Evolutionary conservation across 1,140 invertebrate species (phyloP).

Genomic region (Pseudomyrmex pallidus): DNA sequence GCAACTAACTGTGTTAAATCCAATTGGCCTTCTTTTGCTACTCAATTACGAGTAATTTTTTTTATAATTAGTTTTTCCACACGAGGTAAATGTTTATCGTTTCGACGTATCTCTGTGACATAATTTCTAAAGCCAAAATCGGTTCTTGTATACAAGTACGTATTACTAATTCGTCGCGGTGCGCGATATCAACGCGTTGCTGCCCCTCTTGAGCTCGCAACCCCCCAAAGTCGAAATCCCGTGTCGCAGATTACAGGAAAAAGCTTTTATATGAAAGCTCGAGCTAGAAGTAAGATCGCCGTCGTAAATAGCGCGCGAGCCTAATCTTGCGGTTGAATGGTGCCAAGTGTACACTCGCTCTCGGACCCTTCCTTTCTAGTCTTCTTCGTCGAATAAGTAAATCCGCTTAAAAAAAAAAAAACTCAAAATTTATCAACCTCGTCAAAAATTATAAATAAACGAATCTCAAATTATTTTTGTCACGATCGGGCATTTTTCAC

Average conservation of each 20-base stretch:
- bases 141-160: conserved; percentile 42
- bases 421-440: conserved; percentile 33
- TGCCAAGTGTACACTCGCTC: conserved; percentile 40
- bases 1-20: no score
- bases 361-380: conserved; percentile 31
- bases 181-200: conserved; percentile 37
- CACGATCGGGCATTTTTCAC: no score
- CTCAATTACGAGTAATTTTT: background rate
- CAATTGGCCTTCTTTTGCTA: no score
- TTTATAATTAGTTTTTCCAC: background rate
- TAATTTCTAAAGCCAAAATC: background rate
- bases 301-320: conserved; percentile 84
- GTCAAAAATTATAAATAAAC: no score
- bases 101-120: background rate
- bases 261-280: conserved; percentile 85
- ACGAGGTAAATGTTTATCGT: background rate
- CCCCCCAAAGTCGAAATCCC: conserved; percentile 55
- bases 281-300: conserved; percentile 82
- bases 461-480: no score
- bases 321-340: conserved; percentile 83
- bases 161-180: conserved; percentile 79
- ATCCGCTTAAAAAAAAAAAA: background rate
- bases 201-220: conserved; percentile 53
- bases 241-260: conserved; percentile 85
- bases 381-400: conserved; percentile 3